A percentile compares a stretch with the other conserved stretches of the same genome.
These are phyloP conservation scores for Spheniscus mendiculus DNA, from an alignment of 2,113 vertebrate genomes.

Conservation along the genomic window DNA sequence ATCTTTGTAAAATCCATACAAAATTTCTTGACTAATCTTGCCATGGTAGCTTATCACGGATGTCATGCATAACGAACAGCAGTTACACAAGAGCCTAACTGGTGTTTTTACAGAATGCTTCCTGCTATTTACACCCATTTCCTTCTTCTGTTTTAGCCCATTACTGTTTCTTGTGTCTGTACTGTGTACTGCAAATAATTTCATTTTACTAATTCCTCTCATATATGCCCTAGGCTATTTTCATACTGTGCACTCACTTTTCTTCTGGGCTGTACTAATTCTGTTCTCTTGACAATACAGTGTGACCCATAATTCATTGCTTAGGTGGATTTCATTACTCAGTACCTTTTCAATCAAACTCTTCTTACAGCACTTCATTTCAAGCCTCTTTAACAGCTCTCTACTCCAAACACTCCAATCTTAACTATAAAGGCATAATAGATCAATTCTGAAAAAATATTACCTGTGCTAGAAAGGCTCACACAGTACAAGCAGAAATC, in stretches of 20 bases:
- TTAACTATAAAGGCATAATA: not conserved
- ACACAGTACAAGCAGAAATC: not conserved
- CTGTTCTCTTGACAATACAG: constrained; percentile 13
- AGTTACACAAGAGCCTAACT: not conserved
- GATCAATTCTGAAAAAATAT: not conserved
- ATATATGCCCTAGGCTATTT: constrained; percentile 31
- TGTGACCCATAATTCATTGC: not conserved
- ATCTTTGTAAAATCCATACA: not conserved
- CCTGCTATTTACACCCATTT: not conserved
- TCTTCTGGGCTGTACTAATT: constrained; percentile 43
- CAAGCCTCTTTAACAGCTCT: constrained; percentile 55
- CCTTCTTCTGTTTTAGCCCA: not conserved
- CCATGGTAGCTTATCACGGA: not conserved
- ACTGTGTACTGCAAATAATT: not conserved
- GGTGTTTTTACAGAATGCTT: not conserved
- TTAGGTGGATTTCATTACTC: constrained; percentile 2
- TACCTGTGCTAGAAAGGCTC: not conserved
- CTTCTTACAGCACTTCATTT: constrained; percentile 47
- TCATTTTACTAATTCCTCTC: constrained; percentile 58
- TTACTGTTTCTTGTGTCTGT: not conserved
- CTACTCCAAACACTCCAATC: constrained; percentile 28
- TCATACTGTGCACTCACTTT: constrained; percentile 20
- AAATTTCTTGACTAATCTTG: not conserved
- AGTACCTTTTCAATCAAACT: constrained; percentile 47
- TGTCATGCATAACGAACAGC: not conserved